phyloP scores from a whole-genome alignment of 2,113 vertebrate genomes.

The Cebidichthys violaceus region DNA sequence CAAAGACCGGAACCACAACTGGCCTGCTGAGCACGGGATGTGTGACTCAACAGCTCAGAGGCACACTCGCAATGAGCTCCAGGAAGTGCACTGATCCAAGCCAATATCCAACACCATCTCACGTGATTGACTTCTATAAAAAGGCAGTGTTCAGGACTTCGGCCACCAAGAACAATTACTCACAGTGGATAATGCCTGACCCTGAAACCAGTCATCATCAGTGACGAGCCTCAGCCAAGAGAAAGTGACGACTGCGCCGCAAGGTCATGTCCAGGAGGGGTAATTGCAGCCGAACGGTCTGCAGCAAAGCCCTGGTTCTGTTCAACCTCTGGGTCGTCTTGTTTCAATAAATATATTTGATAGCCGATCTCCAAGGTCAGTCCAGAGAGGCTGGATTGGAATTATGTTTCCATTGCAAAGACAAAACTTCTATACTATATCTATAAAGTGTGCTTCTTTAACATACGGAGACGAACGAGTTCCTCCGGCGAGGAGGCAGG shows the following conservation, averaged over 20 bases:
- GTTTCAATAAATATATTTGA: constrained; percentile 63
- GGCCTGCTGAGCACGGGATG: constrained; percentile 69
- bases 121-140: constrained; percentile 50
- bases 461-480: constrained; percentile 1
- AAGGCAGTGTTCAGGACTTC: constrained; percentile 52
- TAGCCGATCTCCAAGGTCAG: constrained; percentile 61
- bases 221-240: constrained; percentile 53
- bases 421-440: constrained; percentile 30
- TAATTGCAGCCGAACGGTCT: constrained; percentile 57
- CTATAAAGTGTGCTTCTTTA: constrained; percentile 28
- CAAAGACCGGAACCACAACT: constrained; percentile 72
- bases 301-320: constrained; percentile 29
- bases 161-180: constrained; percentile 66
- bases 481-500: background rate
- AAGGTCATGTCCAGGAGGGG: constrained; percentile 65
- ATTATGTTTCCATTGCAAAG: constrained; percentile 52
- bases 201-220: constrained; percentile 50
- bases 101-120: constrained; percentile 55
- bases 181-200: constrained; percentile 51
- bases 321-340: constrained; percentile 50
- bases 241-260: constrained; percentile 68
- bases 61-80: constrained; percentile 57
- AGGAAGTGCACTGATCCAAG: constrained; percentile 64
- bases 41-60: constrained; percentile 69
- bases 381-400: background rate